Evolutionary conservation across 1,140 invertebrate genomes (phyloP).

Genomic region (Cydia pomonella): DNA sequence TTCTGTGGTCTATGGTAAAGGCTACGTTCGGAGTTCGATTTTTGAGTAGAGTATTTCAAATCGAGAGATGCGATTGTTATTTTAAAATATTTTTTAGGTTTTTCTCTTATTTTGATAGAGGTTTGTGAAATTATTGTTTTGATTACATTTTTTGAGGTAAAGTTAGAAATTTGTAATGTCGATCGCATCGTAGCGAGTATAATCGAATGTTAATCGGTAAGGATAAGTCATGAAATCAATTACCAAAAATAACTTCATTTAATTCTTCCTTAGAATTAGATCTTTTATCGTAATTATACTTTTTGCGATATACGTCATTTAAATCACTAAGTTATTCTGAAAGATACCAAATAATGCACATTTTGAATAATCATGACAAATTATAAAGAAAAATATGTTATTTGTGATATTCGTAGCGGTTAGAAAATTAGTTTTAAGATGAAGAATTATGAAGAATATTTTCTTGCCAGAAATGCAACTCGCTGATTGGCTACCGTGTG

Average conservation of each 20-base stretch:
- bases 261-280: constrained; percentile 31
- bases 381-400: constrained; percentile 26
- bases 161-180: not conserved
- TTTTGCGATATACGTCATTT: constrained; percentile 20
- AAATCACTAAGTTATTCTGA: constrained; percentile 12
- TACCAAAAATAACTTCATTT: constrained; percentile 18
- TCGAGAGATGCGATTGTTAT: not conserved
- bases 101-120: not conserved
- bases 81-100: not conserved
- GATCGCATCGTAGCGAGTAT: constrained; percentile 20
- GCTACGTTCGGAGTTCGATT: constrained; percentile 5
- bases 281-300: constrained; percentile 28
- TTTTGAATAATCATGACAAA: constrained; percentile 28
- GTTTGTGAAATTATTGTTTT: constrained; percentile 7
- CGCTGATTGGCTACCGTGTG: not conserved
- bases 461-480: constrained; percentile 23
- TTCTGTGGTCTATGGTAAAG: not conserved
- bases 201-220: constrained; percentile 26
- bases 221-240: constrained; percentile 17
- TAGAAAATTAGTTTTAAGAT: constrained; percentile 25
- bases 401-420: constrained; percentile 32
- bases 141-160: not conserved
- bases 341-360: constrained; percentile 30
- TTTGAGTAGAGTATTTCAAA: constrained; percentile 15
- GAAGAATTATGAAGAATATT: constrained; percentile 1